Conservation (phyloP, 2,113 vertebrate genomes). For the Chionis minor region DNA sequence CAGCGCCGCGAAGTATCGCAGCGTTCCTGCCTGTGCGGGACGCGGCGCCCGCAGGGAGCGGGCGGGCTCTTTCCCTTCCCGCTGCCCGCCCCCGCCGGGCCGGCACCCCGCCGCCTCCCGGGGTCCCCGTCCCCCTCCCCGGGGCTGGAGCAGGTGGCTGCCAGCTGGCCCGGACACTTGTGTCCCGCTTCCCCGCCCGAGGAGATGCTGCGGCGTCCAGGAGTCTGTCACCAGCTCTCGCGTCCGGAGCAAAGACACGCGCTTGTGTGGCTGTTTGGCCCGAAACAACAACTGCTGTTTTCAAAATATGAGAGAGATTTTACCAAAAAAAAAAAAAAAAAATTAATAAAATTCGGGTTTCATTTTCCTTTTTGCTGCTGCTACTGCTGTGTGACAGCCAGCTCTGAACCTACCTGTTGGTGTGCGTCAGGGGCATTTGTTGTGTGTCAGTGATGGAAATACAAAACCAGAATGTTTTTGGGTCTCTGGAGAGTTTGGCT, state of each 20-base stretch:
- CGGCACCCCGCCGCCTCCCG: too few species aligned
- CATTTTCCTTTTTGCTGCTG: not conserved
- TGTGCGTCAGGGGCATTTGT: not conserved
- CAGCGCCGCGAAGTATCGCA: not conserved
- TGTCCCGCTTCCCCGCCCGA: not conserved
- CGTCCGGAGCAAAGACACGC: not conserved
- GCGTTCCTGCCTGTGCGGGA: not conserved
- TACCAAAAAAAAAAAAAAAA: not conserved
- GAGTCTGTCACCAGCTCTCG: not conserved
- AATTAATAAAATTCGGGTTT: not conserved
- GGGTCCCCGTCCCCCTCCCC: not conserved
- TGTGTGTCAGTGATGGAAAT: not conserved
- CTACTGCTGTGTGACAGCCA: accelerated
- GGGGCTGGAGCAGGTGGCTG: not conserved
- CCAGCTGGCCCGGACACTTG: not conserved
- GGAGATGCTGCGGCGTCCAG: not conserved
- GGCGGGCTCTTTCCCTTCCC: not conserved
- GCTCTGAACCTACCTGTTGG: not conserved
- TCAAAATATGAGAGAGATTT: not conserved
- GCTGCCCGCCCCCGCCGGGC: too few species aligned
- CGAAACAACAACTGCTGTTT: not conserved
- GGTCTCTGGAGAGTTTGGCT: not conserved
- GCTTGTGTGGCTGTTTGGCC: not conserved
- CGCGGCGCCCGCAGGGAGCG: not conserved
- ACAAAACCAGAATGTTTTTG: not conserved